These are phyloP conservation scores for Ceratotherium simum DNA, from an alignment of 2,113 vertebrate species.

Conservation along the genomic window DNA sequence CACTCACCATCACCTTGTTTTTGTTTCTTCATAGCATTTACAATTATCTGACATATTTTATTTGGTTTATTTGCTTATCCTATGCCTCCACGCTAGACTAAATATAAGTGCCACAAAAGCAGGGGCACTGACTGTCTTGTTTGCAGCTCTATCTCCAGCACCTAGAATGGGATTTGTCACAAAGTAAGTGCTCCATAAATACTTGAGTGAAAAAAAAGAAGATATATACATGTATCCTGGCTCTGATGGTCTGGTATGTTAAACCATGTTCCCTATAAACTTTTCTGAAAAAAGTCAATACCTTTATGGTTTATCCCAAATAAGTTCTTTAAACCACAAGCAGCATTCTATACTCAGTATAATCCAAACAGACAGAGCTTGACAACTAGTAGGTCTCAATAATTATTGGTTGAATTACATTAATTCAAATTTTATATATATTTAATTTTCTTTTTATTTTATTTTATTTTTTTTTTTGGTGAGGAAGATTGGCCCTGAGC, in stretches of 20 bases:
- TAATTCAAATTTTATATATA: conserved; percentile 10
- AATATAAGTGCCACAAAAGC: neutral
- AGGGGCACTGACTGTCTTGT: neutral
- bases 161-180: neutral
- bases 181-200: neutral
- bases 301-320: neutral
- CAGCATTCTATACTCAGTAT: neutral
- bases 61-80: neutral
- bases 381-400: neutral
- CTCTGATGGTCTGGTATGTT: neutral
- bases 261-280: neutral
- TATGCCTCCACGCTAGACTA: neutral
- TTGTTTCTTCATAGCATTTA: neutral
- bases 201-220: neutral
- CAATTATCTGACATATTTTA: neutral
- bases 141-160: neutral
- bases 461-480: no score
- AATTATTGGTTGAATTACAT: neutral
- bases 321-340: neutral
- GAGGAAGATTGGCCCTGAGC: no score
- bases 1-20: neutral
- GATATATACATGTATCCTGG: neutral
- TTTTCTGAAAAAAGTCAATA: neutral
- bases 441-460: neutral
- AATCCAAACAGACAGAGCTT: neutral